phyloP scores from a whole-genome alignment of 2,888 invertebrate species.

The Pseudococcus viburni region DNA sequence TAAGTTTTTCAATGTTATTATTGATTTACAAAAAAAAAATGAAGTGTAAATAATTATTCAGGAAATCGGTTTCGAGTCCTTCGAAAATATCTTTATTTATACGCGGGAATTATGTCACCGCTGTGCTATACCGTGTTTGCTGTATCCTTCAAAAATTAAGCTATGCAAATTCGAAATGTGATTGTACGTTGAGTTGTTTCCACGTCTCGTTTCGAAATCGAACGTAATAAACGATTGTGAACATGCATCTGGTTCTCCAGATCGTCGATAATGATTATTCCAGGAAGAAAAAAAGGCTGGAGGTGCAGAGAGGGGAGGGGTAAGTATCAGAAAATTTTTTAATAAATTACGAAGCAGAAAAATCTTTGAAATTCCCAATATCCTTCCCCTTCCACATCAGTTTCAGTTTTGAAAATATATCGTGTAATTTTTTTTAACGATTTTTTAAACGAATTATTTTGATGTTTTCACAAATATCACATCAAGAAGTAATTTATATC shows the following conservation, averaged over 20 bases:
- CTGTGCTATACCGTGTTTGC: neutral
- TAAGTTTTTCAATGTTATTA: neutral
- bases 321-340: no score
- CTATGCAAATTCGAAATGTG: constrained; percentile 17
- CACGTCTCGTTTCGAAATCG: neutral
- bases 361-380: no score
- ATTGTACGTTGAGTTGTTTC: constrained; percentile 22
- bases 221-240: neutral
- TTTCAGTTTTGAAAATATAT: no score
- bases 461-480: no score
- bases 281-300: neutral
- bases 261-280: neutral
- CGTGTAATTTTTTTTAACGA: no score
- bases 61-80: constrained; percentile 27
- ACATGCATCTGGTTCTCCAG: neutral
- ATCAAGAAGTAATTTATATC: no score
- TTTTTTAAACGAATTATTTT: no score
- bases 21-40: neutral
- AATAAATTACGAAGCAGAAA: no score
- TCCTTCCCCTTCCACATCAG: no score
- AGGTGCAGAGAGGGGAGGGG: no score
- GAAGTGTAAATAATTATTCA: constrained; percentile 33
- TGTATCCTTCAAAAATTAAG: constrained; percentile 3
- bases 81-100: constrained; percentile 13
- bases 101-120: constrained; percentile 23